phyloP scores from a whole-genome alignment of 1,140 invertebrate genomes.

The Megalopta genalis region DNA sequence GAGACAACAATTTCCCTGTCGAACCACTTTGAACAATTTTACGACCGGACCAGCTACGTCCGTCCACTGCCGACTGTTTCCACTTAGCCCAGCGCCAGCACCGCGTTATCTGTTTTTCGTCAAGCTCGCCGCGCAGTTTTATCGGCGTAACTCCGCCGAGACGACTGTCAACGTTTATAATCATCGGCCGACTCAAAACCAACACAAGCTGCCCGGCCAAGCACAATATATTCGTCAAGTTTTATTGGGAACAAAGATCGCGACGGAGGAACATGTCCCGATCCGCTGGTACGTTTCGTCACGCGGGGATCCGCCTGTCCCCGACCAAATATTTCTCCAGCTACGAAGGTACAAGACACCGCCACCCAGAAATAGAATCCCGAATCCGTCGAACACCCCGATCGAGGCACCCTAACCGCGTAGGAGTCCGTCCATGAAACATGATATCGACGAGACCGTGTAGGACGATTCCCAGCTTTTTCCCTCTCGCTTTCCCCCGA shows the following conservation, averaged over 20 bases:
- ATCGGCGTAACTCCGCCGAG: too few relatives aligned
- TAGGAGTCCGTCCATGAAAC: conserved; percentile 58
- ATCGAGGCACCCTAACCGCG: background rate
- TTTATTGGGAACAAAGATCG: background rate
- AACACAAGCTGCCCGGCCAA: background rate
- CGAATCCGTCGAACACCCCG: background rate
- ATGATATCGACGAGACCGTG: conserved; percentile 63
- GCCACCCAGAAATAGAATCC: background rate
- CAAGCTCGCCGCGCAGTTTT: too few relatives aligned
- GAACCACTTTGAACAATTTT: too few relatives aligned
- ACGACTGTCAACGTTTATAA: background rate
- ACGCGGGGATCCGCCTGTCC: too few relatives aligned
- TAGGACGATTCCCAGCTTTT: conserved; percentile 23
- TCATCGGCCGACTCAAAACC: background rate
- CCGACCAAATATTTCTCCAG: background rate
- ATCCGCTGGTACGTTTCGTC: too few relatives aligned
- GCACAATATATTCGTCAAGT: background rate
- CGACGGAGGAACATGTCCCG: too few relatives aligned
- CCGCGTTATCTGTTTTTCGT: background rate
- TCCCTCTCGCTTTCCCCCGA: conserved; percentile 22
- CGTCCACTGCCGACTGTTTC: background rate
- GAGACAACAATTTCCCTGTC: background rate
- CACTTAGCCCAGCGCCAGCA: background rate
- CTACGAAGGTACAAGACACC: background rate
- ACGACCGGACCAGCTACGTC: background rate